Evolutionary conservation across 2,113 vertebrate species (phyloP).

Genomic region (Cyanistes caeruleus): DNA sequence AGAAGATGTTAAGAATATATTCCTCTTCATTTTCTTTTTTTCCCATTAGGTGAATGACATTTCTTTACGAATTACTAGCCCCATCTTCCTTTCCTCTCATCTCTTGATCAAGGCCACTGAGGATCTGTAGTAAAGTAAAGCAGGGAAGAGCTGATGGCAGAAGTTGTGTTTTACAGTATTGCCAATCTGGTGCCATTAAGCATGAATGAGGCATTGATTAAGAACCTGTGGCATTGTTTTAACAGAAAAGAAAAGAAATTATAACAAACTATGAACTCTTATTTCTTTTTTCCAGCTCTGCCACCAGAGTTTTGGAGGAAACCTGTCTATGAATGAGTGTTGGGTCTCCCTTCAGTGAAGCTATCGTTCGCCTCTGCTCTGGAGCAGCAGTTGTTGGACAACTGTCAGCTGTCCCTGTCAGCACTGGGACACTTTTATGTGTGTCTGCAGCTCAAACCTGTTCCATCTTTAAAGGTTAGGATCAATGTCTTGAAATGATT

Average conservation of each 20-base stretch:
- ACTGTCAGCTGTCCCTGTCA: not conserved
- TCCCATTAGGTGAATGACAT: not conserved
- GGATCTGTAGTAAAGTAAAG: not conserved
- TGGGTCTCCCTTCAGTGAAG: not conserved
- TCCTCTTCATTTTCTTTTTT: not conserved
- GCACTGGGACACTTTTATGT: not conserved
- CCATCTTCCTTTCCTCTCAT: not conserved
- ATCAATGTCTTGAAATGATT: not conserved
- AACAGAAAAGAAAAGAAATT: not conserved
- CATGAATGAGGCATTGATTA: not conserved
- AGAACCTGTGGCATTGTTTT: not conserved
- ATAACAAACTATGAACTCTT: not conserved
- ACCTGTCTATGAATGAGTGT: not conserved
- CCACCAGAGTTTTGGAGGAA: not conserved
- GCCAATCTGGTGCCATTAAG: not conserved
- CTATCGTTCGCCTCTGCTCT: fast-evolving
- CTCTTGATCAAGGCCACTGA: not conserved
- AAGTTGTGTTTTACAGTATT: not conserved
- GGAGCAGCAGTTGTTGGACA: not conserved
- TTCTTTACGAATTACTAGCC: not conserved
- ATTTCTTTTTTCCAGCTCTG: not conserved
- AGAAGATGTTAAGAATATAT: not conserved
- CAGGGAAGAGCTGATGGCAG: not conserved
- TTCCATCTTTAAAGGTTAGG: not conserved
- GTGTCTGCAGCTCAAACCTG: not conserved